Percentiles rank a stretch among this genome's conserved stretches.
Conservation (phyloP, 2,113 vertebrate genomes). For the Hippocampus mohnikei region DNA sequence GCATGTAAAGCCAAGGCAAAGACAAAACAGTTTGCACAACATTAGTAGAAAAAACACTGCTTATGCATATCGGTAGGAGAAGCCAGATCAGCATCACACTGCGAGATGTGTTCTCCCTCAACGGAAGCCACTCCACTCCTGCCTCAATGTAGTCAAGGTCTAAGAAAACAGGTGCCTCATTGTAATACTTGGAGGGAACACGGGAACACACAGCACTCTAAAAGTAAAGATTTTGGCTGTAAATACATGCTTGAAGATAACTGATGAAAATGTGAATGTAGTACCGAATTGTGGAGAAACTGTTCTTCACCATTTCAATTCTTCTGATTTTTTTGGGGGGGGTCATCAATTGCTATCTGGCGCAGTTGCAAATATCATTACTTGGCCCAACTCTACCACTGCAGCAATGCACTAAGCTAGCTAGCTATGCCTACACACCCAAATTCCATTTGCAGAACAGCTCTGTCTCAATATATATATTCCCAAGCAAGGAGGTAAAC, state of each 20-base stretch:
- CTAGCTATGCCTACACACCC: too few species aligned
- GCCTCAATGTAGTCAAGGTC: neutral
- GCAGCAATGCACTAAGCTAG: too few species aligned
- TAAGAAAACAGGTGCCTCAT: constrained; percentile 58
- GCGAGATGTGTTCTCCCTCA: constrained; percentile 69
- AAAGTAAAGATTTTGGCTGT: neutral
- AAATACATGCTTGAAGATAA: neutral
- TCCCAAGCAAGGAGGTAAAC: too few species aligned
- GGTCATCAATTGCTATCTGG: too few species aligned
- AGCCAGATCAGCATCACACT: constrained; percentile 67
- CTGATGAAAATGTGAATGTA: constrained; percentile 2
- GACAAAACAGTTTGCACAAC: constrained; percentile 99
- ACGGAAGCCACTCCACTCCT: constrained; percentile 41
- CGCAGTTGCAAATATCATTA: too few species aligned
- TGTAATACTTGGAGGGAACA: constrained; percentile 35
- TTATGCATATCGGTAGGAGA: constrained; percentile 50
- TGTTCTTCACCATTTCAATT: too few species aligned
- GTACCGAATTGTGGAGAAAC: too few species aligned
- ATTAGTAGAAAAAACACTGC: constrained; percentile 77
- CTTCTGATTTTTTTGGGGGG: too few species aligned
- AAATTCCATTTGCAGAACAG: too few species aligned
- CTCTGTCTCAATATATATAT: too few species aligned
- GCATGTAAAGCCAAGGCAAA: constrained; percentile 88
- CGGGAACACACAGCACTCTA: neutral
- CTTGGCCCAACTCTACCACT: too few species aligned